These are phyloP conservation scores for Scomber colias DNA, from an alignment of 2,113 vertebrate species.

Conservation along the genomic window DNA sequence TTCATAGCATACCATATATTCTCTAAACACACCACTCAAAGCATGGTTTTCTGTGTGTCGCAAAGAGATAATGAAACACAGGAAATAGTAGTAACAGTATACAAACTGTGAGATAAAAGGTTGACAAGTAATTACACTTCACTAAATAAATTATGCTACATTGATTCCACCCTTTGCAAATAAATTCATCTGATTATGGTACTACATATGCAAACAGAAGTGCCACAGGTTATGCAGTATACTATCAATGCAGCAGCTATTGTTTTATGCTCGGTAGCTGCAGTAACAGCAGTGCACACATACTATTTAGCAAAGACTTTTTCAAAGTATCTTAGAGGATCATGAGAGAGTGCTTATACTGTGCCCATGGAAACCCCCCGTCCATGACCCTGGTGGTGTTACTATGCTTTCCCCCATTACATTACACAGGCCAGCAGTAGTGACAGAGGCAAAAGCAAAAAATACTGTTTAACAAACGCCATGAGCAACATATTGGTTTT, in stretches of 20 bases:
- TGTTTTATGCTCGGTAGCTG: neutral
- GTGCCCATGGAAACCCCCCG: constrained; percentile 30
- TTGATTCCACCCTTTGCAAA: neutral
- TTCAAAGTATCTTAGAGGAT: constrained; percentile 20
- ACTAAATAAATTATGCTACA: too few relatives aligned
- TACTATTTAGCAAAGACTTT: constrained; percentile 25
- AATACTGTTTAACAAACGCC: neutral
- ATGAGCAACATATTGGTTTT: neutral
- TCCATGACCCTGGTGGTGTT: constrained; percentile 8
- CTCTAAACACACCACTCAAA: too few relatives aligned
- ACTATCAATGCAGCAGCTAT: neutral
- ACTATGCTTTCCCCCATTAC: constrained; percentile 7
- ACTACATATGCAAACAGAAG: constrained; percentile 12
- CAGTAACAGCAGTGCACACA: constrained; percentile 14
- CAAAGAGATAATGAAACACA: too few relatives aligned
- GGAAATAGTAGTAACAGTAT: too few relatives aligned
- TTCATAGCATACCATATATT: neutral
- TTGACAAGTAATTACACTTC: too few relatives aligned
- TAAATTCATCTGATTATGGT: neutral
- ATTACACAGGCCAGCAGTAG: neutral
- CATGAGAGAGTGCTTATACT: constrained; percentile 34
- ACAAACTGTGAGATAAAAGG: too few relatives aligned
- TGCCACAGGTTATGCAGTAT: neutral
- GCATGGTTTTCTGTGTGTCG: neutral
- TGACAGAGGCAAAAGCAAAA: constrained; percentile 4